These are phyloP conservation scores for Epinephelus awoara DNA, from an alignment of 2,797 vertebrate genomes.

Conservation along the genomic window DNA sequence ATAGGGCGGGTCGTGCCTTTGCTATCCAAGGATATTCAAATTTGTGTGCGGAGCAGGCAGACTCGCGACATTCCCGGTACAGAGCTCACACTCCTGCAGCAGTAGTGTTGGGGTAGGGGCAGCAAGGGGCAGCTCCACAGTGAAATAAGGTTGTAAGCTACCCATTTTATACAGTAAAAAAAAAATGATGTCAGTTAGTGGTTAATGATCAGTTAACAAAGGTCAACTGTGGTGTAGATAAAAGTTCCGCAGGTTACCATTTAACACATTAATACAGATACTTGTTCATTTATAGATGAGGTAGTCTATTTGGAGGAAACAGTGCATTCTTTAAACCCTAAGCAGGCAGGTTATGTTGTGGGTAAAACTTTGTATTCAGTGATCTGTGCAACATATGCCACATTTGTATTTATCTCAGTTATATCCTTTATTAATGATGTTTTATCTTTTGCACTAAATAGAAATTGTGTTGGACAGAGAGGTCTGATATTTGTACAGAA, in stretches of 20 bases:
- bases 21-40: no score
- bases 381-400: not conserved
- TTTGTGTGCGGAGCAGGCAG: no score
- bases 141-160: no score
- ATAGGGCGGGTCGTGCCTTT: no score
- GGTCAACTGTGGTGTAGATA: not conserved
- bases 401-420: slow-evolving; percentile 31
- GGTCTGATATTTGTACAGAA: not conserved
- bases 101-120: no score
- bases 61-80: no score
- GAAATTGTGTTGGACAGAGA: not conserved
- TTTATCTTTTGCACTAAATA: slow-evolving; percentile 30
- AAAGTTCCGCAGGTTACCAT: not conserved
- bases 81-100: no score
- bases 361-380: slow-evolving; percentile 30
- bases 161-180: no score
- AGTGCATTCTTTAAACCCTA: not conserved
- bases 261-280: not conserved
- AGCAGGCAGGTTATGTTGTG: not conserved
- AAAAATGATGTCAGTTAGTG: no score
- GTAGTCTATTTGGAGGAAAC: not conserved
- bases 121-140: no score
- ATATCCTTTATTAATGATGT: slow-evolving; percentile 9
- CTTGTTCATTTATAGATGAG: not conserved
- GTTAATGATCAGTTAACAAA: no score